phyloP scores from a whole-genome alignment of 2,113 vertebrate genomes.

The Proterorhinus semilunaris region DNA sequence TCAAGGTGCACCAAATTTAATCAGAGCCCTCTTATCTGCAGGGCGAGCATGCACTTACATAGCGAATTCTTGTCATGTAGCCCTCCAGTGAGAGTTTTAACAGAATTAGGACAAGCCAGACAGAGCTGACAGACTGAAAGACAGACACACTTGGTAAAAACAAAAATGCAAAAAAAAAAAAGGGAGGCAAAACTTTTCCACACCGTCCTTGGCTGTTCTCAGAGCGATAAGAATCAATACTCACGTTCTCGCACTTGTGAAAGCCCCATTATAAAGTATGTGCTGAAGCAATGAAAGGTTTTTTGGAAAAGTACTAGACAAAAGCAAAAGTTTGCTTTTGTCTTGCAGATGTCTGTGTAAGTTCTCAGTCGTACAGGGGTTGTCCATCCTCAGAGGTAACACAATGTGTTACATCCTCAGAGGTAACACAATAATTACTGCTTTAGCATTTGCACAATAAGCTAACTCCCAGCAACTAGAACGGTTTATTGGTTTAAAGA shows the following conservation, averaged over 20 bases:
- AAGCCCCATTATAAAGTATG: neutral
- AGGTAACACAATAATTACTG: too few species aligned
- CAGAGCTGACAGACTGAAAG: neutral
- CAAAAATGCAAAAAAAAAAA: neutral
- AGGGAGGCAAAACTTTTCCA: neutral
- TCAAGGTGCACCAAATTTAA: slow-evolving; percentile 41
- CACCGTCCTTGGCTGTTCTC: neutral
- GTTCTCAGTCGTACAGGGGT: too few species aligned
- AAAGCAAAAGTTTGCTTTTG: too few species aligned
- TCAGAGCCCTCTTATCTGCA: slow-evolving; percentile 32
- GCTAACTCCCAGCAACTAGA: too few species aligned
- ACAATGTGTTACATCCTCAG: too few species aligned
- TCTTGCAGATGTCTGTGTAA: too few species aligned
- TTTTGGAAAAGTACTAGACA: neutral
- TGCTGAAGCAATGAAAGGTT: neutral
- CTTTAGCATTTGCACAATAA: too few species aligned
- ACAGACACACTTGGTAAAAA: neutral
- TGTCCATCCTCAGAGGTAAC: too few species aligned
- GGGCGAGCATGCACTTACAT: neutral
- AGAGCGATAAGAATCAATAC: slow-evolving; percentile 1
- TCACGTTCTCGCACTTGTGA: neutral
- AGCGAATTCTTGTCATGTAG: slow-evolving; percentile 28
- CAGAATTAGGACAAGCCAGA: slow-evolving; percentile 2
- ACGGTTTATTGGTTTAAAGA: too few species aligned
- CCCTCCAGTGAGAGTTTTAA: slow-evolving; percentile 9